Conservation (phyloP, 1,140 invertebrate genomes). For the Drosophila fuyamai region DNA sequence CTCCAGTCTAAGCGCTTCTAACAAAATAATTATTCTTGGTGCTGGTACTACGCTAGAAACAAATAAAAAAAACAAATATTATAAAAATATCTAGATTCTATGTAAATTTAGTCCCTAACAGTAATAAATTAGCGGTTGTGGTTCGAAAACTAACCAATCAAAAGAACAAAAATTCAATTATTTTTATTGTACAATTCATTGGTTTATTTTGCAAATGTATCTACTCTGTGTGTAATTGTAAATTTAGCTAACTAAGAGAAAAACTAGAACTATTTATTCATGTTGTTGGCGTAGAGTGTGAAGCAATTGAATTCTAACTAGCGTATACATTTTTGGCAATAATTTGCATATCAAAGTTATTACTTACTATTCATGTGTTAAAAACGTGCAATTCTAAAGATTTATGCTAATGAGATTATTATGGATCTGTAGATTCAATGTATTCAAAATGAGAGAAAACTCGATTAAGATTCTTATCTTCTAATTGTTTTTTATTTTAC, state of each 20-base stretch:
- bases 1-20: slow-evolving; percentile 72
- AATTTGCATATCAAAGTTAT: slow-evolving; percentile 71
- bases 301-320: slow-evolving; percentile 32
- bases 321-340: slow-evolving; percentile 60
- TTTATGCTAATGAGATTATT: slow-evolving; percentile 49
- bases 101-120: slow-evolving; percentile 41
- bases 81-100: slow-evolving; percentile 30
- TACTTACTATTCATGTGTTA: slow-evolving; percentile 44
- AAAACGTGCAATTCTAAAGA: slow-evolving; percentile 69
- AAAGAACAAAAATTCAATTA: slow-evolving; percentile 49
- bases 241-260: slow-evolving; percentile 37
- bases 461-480: slow-evolving; percentile 26
- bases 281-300: slow-evolving; percentile 52
- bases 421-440: slow-evolving; percentile 7
- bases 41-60: slow-evolving; percentile 67
- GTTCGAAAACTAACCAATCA: slow-evolving; percentile 33
- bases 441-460: slow-evolving; percentile 35
- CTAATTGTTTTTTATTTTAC: slow-evolving; percentile 20
- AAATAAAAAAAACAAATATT: slow-evolving; percentile 25
- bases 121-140: slow-evolving; percentile 50
- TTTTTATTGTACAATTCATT: slow-evolving; percentile 40
- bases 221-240: slow-evolving; percentile 45
- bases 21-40: slow-evolving; percentile 59
- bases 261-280: slow-evolving; percentile 43
- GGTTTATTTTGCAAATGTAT: slow-evolving; percentile 38